phyloP scores from a whole-genome alignment of 2,797 vertebrate genomes.

The Eleutherodactylus coqui region DNA sequence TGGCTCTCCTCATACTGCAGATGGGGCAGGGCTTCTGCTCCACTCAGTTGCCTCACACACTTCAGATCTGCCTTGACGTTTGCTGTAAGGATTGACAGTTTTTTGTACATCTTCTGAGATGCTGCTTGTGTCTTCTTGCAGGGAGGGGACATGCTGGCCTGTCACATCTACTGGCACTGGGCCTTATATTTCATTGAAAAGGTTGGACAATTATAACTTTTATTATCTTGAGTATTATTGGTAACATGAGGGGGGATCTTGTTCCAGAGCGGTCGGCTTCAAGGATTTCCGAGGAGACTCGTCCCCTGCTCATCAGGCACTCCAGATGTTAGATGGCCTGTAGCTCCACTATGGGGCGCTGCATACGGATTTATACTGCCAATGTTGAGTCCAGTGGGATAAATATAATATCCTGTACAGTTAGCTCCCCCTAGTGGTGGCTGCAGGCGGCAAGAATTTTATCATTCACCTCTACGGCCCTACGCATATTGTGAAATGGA shows the following conservation, averaged over 20 bases:
- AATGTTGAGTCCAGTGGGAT: background rate
- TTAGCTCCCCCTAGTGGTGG: background rate
- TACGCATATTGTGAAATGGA: no score
- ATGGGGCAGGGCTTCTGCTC: background rate
- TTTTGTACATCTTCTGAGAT: background rate
- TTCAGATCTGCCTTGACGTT: no score
- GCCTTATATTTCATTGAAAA: slow-evolving; percentile 90
- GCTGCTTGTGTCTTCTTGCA: slow-evolving; percentile 66
- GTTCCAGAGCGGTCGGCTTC: no score
- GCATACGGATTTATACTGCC: background rate
- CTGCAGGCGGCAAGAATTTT: background rate
- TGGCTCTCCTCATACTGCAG: no score
- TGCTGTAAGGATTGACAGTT: background rate
- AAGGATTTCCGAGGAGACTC: no score
- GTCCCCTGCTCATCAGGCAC: no score
- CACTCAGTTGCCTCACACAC: background rate
- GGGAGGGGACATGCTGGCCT: slow-evolving; percentile 85
- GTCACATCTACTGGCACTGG: slow-evolving; percentile 98
- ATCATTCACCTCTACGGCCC: background rate
- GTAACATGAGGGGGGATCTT: no score
- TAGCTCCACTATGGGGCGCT: no score
- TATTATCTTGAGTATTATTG: background rate
- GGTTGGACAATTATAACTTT: slow-evolving; percentile 74
- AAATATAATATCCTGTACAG: background rate
- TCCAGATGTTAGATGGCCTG: no score